phyloP scores from a whole-genome alignment of 2,113 vertebrate species.

The Lichenostomus cassidix region DNA sequence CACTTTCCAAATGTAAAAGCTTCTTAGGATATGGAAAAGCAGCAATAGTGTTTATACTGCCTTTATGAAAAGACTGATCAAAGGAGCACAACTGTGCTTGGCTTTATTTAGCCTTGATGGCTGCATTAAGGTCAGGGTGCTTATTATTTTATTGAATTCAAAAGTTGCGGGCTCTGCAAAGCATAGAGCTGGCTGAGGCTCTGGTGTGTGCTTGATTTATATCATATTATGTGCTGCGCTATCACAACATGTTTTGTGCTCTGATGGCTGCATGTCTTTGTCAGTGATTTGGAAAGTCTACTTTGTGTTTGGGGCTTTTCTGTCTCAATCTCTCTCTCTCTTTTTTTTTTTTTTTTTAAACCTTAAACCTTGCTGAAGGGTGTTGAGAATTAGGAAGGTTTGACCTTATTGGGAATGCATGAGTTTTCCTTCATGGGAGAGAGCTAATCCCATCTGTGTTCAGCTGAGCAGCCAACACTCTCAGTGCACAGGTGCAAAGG shows the following conservation, averaged over 20 bases:
- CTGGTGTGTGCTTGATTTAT: neutral
- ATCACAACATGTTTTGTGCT: neutral
- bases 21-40: conserved; percentile 22
- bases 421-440: neutral
- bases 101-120: neutral
- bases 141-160: conserved; percentile 54
- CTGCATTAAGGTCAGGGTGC: conserved; percentile 44
- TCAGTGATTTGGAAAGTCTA: neutral
- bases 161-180: conserved; percentile 28
- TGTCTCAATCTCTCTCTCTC: neutral
- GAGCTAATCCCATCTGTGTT: neutral
- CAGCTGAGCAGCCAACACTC: neutral
- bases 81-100: conserved; percentile 11
- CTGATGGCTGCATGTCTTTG: neutral
- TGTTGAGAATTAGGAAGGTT: neutral
- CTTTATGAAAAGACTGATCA: conserved; percentile 56
- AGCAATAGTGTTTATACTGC: conserved; percentile 25
- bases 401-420: neutral
- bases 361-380: neutral
- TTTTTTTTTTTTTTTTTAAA: neutral
- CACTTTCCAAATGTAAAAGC: conserved; percentile 32
- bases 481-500: neutral
- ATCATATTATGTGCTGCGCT: neutral
- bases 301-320: neutral
- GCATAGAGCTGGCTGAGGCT: neutral